Conservation (phyloP, 2,888 invertebrate species). For the Drosophila meridionalis region DNA sequence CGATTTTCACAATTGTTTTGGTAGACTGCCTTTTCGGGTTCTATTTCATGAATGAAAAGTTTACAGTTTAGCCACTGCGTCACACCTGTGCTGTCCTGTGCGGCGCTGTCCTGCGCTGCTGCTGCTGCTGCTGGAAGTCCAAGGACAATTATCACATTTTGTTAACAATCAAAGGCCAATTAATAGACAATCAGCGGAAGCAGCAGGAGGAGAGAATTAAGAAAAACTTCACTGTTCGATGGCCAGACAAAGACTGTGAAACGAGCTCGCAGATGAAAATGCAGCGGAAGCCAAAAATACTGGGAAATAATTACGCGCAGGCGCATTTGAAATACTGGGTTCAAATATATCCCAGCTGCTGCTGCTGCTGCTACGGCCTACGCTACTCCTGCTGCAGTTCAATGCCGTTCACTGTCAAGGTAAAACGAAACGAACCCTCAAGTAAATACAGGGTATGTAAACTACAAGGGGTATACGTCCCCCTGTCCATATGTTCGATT, state of each 20-base stretch:
- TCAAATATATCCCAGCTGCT: not conserved
- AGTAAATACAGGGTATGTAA: slow-evolving; percentile 2
- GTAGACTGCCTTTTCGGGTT: not conserved
- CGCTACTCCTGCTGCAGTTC: slow-evolving; percentile 37
- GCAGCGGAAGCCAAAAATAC: slow-evolving; percentile 45
- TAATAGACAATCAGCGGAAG: slow-evolving; percentile 14
- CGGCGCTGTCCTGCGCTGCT: not conserved
- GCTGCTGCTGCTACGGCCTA: not conserved
- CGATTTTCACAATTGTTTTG: slow-evolving; percentile 55
- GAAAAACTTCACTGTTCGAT: slow-evolving; percentile 40
- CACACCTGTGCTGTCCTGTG: slow-evolving; percentile 50
- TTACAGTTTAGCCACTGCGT: too few relatives aligned
- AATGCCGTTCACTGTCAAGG: slow-evolving; percentile 74
- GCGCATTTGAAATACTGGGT: slow-evolving; percentile 59
- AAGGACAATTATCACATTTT: slow-evolving; percentile 61
- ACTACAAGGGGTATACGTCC: not conserved
- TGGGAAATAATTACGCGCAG: slow-evolving; percentile 46
- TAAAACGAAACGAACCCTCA: slow-evolving; percentile 29
- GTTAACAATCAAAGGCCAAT: slow-evolving; percentile 52
- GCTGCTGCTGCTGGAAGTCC: slow-evolving; percentile 3
- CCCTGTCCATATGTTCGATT: slow-evolving; percentile 51
- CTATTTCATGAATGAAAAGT: slow-evolving; percentile 28
- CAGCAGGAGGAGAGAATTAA: slow-evolving; percentile 3
- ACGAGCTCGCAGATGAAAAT: slow-evolving; percentile 6
- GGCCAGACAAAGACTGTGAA: slow-evolving; percentile 50